These are phyloP conservation scores for Neoniphon sammara DNA, from an alignment of 2,797 vertebrate genomes.

Conservation along the genomic window DNA sequence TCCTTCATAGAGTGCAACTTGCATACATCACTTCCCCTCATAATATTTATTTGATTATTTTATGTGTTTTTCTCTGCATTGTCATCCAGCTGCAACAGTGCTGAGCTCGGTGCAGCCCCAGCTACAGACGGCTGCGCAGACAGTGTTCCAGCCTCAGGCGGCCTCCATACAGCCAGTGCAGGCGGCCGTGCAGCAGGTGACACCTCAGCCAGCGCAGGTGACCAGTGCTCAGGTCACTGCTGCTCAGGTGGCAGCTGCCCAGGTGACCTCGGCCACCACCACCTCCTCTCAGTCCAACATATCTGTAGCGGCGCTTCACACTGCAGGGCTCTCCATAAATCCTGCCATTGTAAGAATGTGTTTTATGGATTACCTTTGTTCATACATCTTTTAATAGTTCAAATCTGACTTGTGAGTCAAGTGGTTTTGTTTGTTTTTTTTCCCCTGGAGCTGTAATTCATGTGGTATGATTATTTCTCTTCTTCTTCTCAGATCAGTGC, in stretches of 20 bases:
- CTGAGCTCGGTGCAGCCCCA: constrained; percentile 89
- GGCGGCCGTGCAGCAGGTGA: constrained; percentile 71
- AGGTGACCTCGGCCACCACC: constrained; percentile 74
- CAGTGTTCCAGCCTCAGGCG: constrained; percentile 83
- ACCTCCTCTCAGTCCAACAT: constrained; percentile 83
- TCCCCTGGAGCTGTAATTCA: not conserved
- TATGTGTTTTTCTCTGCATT: constrained; percentile 12
- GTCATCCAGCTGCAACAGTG: constrained; percentile 87
- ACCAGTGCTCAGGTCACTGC: constrained; percentile 78
- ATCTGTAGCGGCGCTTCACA: constrained; percentile 88
- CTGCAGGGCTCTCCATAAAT: constrained; percentile 92
- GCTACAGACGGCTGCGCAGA: constrained; percentile 80
- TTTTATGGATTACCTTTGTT: not conserved
- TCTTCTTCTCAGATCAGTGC: constrained; percentile 85
- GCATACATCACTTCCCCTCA: too few species aligned
- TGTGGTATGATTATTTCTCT: constrained; percentile 10
- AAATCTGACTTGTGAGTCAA: not conserved
- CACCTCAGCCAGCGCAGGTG: constrained; percentile 76
- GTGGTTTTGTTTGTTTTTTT: not conserved
- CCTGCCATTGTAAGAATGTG: constrained; percentile 87
- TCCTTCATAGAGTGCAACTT: too few species aligned
- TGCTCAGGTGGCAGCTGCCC: constrained; percentile 77
- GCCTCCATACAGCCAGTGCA: constrained; percentile 79
- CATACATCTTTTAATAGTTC: not conserved
- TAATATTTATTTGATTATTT: too few species aligned